A percentile compares a stretch with the other conserved stretches of the same genome.
Conservation (phyloP, 2,113 vertebrate genomes). For the Alosa alosa region DNA sequence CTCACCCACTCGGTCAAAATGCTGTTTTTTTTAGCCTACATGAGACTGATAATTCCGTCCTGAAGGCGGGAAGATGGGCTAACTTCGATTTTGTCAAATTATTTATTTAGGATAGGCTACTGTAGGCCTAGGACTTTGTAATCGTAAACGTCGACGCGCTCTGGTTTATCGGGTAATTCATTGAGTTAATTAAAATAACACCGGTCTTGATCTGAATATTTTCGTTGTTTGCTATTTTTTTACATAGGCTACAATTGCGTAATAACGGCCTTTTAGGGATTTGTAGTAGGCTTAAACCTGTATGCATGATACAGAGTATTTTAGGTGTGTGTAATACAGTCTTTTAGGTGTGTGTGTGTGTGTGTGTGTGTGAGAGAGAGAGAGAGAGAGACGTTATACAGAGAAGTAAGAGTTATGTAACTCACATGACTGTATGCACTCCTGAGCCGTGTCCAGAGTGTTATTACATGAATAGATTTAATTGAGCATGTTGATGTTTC, state of each 20-base stretch:
- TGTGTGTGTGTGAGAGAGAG: slow-evolving; percentile 8
- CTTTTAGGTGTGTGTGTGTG: neutral
- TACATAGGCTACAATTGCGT: neutral
- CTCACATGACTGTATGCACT: neutral
- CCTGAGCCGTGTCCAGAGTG: neutral
- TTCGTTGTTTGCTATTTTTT: neutral
- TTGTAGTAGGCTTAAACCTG: neutral
- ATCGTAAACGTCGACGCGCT: neutral
- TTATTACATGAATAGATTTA: neutral
- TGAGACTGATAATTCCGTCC: neutral
- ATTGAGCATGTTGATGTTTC: neutral
- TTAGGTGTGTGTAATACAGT: neutral
- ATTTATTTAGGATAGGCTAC: neutral
- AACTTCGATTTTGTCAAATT: neutral
- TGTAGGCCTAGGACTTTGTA: neutral
- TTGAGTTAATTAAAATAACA: neutral
- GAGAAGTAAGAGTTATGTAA: neutral
- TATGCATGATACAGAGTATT: neutral
- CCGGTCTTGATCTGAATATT: neutral
- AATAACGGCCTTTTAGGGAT: neutral
- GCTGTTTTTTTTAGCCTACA: neutral
- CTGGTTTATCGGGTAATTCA: neutral
- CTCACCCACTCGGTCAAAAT: neutral
- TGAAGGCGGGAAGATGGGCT: neutral
- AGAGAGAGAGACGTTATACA: too few species aligned